Conservation (phyloP, 2,888 invertebrate genomes). For the Amphiduros pacificus region DNA sequence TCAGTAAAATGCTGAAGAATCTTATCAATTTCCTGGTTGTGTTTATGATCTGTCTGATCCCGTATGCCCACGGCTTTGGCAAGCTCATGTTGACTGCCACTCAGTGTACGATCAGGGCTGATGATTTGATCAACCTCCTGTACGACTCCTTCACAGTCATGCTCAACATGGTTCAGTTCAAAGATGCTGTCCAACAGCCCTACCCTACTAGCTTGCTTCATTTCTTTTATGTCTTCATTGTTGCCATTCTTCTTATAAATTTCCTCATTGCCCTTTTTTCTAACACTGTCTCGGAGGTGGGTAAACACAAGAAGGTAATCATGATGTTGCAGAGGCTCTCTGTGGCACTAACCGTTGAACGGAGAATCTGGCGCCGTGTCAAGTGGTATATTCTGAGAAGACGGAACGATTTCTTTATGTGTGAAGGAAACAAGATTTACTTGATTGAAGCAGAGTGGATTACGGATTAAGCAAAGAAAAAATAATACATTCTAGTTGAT, state of each 20-base stretch:
- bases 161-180: constrained; percentile 21
- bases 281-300: too few relatives aligned
- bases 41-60: constrained; percentile 10
- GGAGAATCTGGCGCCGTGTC: too few relatives aligned
- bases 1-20: constrained; percentile 19
- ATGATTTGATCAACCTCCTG: background rate
- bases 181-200: background rate
- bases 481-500: too few relatives aligned
- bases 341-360: too few relatives aligned
- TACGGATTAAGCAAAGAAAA: too few relatives aligned
- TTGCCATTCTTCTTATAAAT: constrained; percentile 20
- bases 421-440: too few relatives aligned
- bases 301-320: too few relatives aligned
- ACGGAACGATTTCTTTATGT: too few relatives aligned
- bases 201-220: constrained; percentile 3
- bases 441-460: too few relatives aligned
- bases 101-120: constrained; percentile 9
- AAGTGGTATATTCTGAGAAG: too few relatives aligned
- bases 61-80: constrained; percentile 13
- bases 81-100: background rate
- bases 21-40: constrained; percentile 19
- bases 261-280: constrained; percentile 23
- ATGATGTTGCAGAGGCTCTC: too few relatives aligned
- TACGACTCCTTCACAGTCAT: constrained; percentile 18
- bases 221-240: constrained; percentile 16